Base-by-base conservation (phyloP, 2,888 invertebrate genomes). In the Lamproptera curius region DNA sequence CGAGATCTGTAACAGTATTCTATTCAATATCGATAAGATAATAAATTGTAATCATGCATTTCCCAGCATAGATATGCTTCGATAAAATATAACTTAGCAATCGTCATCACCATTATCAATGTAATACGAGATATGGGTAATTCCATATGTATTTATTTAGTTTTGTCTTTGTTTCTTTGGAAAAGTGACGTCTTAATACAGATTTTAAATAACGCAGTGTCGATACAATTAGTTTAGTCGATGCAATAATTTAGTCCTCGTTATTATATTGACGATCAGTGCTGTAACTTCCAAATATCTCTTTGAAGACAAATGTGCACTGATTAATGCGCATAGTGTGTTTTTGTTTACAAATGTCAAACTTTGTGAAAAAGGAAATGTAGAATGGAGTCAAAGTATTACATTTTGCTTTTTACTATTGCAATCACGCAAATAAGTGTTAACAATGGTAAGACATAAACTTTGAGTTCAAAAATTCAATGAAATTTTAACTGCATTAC, bases 1-100 rank as follows among this genome's bases (percentile, higher is more conserved):
- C 6, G 6, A 20, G 20, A 20, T 20, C 6, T 6, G 6, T 20
- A 20, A 20, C 6, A 20, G 3, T 20, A 20, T 20, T 20, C 20
- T 6, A 20, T 20, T 20, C 14, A 11, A n/a, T 34, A 39, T 48
- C 47, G 33, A 14, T 37, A 8, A 35, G 56, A 60, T 58, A 56
- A 59, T 57, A 42, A 50, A 57, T 61, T 72, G 75, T 73, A 73
- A 76, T 73, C 73, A 54, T 16, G 56, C 59, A 71, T 73, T 81
- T 82, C 74, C 73, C 67, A 54, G 63, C 67, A 62, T 62, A 69
- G 80, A 82, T 84, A 81, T 61, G 53, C n/a, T n/a, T n/a, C n/a
- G n/a, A n/a, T n/a, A n/a, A 71, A 76, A 77, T 72, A 61, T 67
- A 57, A 51, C 51, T 33, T 42, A 20, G 53, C 54, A 62, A 56